Evolutionary conservation across 2,113 vertebrate genomes (phyloP).

Genomic region (Grallaria varia): DNA sequence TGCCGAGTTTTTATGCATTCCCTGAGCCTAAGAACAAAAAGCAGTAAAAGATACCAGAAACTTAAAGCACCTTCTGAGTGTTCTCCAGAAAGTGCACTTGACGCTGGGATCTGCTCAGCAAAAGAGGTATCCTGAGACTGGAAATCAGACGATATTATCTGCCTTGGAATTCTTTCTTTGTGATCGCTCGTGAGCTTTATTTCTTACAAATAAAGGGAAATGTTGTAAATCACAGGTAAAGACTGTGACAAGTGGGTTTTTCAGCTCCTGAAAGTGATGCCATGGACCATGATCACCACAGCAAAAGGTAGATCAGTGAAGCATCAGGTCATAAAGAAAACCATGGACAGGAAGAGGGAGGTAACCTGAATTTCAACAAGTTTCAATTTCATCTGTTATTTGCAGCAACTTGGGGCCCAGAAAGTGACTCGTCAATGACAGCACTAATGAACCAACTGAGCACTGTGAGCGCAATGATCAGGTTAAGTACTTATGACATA

Average conservation of each 20-base stretch:
- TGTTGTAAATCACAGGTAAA: neutral
- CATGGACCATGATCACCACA: neutral
- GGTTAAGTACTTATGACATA: accelerated
- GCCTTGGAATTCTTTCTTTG: neutral
- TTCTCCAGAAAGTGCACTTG: neutral
- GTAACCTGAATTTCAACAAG: neutral
- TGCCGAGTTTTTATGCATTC: neutral
- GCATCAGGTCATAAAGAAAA: neutral
- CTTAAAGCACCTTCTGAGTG: neutral
- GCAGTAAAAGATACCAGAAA: neutral
- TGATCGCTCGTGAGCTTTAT: neutral
- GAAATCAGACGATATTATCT: neutral
- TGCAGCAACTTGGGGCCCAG: neutral
- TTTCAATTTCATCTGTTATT: neutral
- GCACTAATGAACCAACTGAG: neutral
- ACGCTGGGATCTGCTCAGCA: neutral
- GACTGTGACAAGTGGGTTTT: neutral
- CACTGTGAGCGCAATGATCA: neutral
- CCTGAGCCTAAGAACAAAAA: neutral
- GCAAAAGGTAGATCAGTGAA: neutral
- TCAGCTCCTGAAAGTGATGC: neutral
- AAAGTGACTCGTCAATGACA: neutral
- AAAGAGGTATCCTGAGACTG: neutral
- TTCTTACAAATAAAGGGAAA: neutral
- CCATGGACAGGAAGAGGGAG: neutral